Percentiles rank a stretch among this genome's conserved stretches.
Conservation (phyloP, 2,113 vertebrate genomes). For the Saguinus midas region DNA sequence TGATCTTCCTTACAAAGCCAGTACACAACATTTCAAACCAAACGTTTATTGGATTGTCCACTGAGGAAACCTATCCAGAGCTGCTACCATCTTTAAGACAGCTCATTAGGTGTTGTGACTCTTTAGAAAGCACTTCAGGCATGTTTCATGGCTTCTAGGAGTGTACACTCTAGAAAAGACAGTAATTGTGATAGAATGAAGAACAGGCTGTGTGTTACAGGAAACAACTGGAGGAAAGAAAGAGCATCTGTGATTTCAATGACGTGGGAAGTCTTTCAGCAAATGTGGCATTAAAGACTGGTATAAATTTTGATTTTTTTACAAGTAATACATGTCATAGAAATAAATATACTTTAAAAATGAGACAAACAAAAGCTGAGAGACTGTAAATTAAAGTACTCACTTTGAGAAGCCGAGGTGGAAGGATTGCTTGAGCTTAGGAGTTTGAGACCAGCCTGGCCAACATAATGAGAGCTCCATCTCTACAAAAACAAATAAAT, state of each 20-base stretch:
- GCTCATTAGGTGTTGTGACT: not conserved
- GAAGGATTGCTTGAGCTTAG: too few relatives aligned
- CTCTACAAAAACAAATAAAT: too few relatives aligned
- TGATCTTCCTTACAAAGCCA: slow-evolving; percentile 59
- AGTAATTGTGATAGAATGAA: not conserved
- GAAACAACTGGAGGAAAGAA: not conserved
- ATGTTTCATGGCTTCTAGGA: not conserved
- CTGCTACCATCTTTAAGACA: not conserved
- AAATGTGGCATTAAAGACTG: not conserved
- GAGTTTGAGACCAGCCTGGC: too few relatives aligned
- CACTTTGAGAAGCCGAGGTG: too few relatives aligned
- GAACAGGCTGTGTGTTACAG: not conserved
- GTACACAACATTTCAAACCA: slow-evolving; percentile 65
- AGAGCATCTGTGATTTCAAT: rapidly evolving
- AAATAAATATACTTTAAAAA: not conserved
- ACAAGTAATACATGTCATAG: not conserved
- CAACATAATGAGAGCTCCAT: too few relatives aligned
- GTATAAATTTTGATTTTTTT: not conserved
- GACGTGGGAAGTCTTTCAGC: not conserved
- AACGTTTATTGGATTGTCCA: not conserved
- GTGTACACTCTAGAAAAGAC: not conserved
- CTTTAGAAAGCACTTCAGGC: not conserved
- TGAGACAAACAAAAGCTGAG: not conserved
- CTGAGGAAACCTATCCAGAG: not conserved
- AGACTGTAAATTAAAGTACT: not conserved